Base-by-base conservation (phyloP, 2,888 invertebrate genomes). In the Corbicula japonica region DNA sequence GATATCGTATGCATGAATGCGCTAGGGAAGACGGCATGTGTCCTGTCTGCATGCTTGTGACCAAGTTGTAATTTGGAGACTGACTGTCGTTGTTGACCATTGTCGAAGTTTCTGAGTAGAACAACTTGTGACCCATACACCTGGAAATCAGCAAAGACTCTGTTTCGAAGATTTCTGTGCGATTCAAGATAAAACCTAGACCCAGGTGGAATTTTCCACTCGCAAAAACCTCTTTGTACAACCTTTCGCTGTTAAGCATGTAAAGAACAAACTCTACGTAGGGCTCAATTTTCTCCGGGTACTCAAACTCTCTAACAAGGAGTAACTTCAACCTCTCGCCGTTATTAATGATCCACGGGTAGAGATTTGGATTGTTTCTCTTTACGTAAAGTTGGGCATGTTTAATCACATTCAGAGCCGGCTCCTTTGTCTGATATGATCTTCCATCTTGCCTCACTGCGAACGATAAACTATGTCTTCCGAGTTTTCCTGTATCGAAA, bases 1-100 rank as follows among this genome's bases (percentile, higher is more conserved):
- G 65, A 65, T 65, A 65, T 23, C 65, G 18, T 23, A 65, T 65
- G 35, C 65, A 65, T 12, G 65, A 52, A 34, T 65, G 50, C 6
- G 30, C 32, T 8, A 65, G 50, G 15, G 65, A 65, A 10, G 65
- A 65, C 15, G 65, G 65, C 65, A 65, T 65, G 35, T 35, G 32
- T 23, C 35, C 50, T 1, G 35, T 65, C 35, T 65, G 65, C 65
- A 65, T 65, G 10, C 32, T 65, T 21, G 65, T 65, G 1, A 65
- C 50, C 6, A 65, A 26, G 21, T 30, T 50, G 35, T 34, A 65
- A 35, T 65, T 46, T 50, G 65, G 65, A 6, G 65, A 65, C 48
- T 65, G 46, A 34, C 65, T 50, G 15, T 65, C 65, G 26, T 65
- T 65, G 8, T 34, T 28, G n/a, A 21, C 65, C 26, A 50, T 50